These are phyloP conservation scores for Camponotus pennsylvanicus DNA, from an alignment of 1,140 invertebrate species.

Conservation along the genomic window DNA sequence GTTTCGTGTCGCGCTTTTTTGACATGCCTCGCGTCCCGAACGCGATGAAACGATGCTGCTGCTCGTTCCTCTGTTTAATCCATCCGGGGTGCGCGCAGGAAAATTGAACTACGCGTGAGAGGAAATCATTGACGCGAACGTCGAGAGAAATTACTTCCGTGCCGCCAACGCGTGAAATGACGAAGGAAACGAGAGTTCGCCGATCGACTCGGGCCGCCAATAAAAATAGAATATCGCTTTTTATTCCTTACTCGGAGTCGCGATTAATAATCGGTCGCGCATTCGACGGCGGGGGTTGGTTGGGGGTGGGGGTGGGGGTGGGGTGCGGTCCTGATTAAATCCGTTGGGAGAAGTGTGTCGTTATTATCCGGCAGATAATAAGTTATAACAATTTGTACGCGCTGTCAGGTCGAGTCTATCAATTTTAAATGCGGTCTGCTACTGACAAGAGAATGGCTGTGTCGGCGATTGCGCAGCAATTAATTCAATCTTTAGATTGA, in stretches of 20 bases:
- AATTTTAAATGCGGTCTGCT: slow-evolving; percentile 52
- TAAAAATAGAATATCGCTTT: slow-evolving; percentile 57
- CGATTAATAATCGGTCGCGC: slow-evolving; percentile 46
- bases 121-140: slow-evolving; percentile 58
- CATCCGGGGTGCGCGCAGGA: slow-evolving; percentile 32
- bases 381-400: slow-evolving; percentile 52
- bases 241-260: not conserved
- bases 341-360: slow-evolving; percentile 41
- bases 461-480: slow-evolving; percentile 37
- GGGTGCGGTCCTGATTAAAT: slow-evolving; percentile 31
- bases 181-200: slow-evolving; percentile 35
- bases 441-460: slow-evolving; percentile 26
- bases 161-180: slow-evolving; percentile 41
- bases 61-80: slow-evolving; percentile 62
- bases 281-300: too few species aligned
- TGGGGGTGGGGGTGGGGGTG: too few species aligned
- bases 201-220: slow-evolving; percentile 40
- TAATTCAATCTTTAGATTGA: slow-evolving; percentile 51
- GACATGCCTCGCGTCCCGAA: slow-evolving; percentile 13
- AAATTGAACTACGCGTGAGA: slow-evolving; percentile 52
- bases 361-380: slow-evolving; percentile 41
- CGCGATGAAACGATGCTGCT: slow-evolving; percentile 33
- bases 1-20: slow-evolving; percentile 45
- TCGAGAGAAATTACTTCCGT: slow-evolving; percentile 59
- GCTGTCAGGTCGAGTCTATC: slow-evolving; percentile 54